These are phyloP conservation scores for Hestina assimilis DNA, from an alignment of 1,140 invertebrate species.

Conservation along the genomic window DNA sequence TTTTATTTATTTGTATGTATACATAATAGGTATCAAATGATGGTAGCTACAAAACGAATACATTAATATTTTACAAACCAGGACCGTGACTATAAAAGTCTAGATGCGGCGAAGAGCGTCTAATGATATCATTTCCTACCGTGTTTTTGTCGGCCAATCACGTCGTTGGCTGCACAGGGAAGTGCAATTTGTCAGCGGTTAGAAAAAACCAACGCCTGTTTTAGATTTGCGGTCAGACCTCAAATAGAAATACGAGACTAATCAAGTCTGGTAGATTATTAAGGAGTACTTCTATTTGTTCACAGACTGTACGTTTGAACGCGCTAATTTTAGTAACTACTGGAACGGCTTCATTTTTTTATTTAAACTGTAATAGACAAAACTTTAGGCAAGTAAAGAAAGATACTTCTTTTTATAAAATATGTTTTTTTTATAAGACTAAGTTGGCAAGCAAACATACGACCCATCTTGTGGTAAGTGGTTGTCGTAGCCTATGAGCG, in stretches of 20 bases:
- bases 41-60: neutral
- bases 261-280: neutral
- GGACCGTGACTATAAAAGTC: neutral
- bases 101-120: slow-evolving; percentile 13
- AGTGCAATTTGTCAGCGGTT: slow-evolving; percentile 28
- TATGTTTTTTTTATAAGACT: too few relatives aligned
- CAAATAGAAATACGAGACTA: neutral
- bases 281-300: neutral
- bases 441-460: too few relatives aligned
- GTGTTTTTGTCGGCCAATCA: slow-evolving; percentile 25
- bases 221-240: neutral
- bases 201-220: slow-evolving; percentile 14
- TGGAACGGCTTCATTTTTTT: too few relatives aligned
- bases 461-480: too few relatives aligned
- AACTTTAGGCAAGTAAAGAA: too few relatives aligned
- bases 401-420: too few relatives aligned
- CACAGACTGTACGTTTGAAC: too few relatives aligned
- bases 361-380: too few relatives aligned
- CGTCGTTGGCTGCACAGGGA: slow-evolving; percentile 6
- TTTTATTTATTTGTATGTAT: too few relatives aligned
- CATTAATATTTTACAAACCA: neutral
- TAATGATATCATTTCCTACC: slow-evolving; percentile 31
- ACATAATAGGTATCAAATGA: neutral
- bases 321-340: too few relatives aligned
- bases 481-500: too few relatives aligned